phyloP scores from a whole-genome alignment of 2,113 vertebrate genomes.

The Nesospiza acunhae region DNA sequence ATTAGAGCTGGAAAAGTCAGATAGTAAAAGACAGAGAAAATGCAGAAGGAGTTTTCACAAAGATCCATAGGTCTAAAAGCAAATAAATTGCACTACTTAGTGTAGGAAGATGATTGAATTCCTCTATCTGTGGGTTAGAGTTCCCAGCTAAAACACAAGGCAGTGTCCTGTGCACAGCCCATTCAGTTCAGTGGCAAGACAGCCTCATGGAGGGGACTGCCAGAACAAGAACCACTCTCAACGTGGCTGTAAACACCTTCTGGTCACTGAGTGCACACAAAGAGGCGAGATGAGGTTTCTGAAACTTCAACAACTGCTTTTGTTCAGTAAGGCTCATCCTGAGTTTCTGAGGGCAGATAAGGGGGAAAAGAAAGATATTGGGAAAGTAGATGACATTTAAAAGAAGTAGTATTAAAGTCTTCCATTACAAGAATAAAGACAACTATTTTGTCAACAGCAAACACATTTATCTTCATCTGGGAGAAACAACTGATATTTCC shows the following conservation, averaged over 20 bases:
- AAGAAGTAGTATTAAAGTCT: slow-evolving; percentile 7
- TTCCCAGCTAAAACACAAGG: neutral
- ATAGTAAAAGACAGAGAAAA: neutral
- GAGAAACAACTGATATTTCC: neutral
- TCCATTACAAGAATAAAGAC: neutral
- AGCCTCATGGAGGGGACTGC: neutral
- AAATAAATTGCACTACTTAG: neutral
- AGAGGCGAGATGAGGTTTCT: slow-evolving; percentile 19
- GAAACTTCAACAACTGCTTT: slow-evolving; percentile 31
- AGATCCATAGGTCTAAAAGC: neutral
- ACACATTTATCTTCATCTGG: neutral
- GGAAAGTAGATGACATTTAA: slow-evolving; percentile 7
- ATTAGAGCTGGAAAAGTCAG: accelerated
- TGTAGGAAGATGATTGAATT: neutral
- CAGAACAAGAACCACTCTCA: slow-evolving; percentile 17
- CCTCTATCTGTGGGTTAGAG: neutral
- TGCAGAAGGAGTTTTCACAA: neutral
- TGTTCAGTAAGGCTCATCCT: neutral
- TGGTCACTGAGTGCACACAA: neutral
- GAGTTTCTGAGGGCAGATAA: slow-evolving; percentile 29
- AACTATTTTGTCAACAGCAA: slow-evolving; percentile 18
- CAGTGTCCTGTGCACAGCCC: neutral
- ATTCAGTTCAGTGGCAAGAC: neutral
- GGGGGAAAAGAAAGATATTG: neutral
- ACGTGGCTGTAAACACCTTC: slow-evolving; percentile 24